Conservation (phyloP, 2,888 invertebrate genomes). For the Pomacea canaliculata region DNA sequence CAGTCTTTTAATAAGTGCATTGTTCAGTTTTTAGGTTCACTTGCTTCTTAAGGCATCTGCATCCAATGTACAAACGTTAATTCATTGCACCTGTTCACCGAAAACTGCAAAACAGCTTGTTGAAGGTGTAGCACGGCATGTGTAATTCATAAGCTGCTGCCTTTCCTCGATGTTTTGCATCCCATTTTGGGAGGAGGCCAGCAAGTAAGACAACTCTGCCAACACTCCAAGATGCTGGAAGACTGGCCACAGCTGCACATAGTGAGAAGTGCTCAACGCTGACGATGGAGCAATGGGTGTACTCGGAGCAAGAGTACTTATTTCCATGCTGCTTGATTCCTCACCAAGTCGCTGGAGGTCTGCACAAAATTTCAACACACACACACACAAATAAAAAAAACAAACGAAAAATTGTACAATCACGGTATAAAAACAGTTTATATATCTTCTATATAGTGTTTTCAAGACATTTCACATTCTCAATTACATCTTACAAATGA, state of each 20-base stretch:
- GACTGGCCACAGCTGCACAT: slow-evolving; percentile 50
- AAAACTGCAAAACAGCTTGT: neutral
- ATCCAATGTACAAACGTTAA: too few relatives aligned
- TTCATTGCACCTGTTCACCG: slow-evolving; percentile 9
- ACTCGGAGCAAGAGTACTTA: neutral
- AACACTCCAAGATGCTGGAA: slow-evolving; percentile 44
- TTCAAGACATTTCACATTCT: too few relatives aligned
- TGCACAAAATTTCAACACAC: neutral
- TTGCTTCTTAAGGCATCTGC: too few relatives aligned
- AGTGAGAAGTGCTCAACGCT: neutral
- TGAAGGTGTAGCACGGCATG: neutral
- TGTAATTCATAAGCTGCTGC: slow-evolving; percentile 11
- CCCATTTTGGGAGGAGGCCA: neutral
- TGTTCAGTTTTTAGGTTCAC: too few relatives aligned
- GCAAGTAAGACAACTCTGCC: slow-evolving; percentile 32
- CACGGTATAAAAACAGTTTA: too few relatives aligned
- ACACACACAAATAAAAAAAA: too few relatives aligned
- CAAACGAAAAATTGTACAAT: too few relatives aligned
- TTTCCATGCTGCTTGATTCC: neutral
- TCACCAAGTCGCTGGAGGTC: neutral
- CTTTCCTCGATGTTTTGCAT: neutral
- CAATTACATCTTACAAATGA: too few relatives aligned
- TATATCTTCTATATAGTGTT: too few relatives aligned
- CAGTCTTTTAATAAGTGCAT: too few relatives aligned
- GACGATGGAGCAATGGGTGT: too few relatives aligned